A percentile compares a stretch with the other conserved stretches of the same genome.
These are phyloP conservation scores for Bombyx mori DNA, from an alignment of 1,140 invertebrate species.

Conservation along the genomic window ASM3026992v2 NC_085122.1:3334001-3334500, in stretches of 20 bases:
- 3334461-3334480: constrained; percentile 42
- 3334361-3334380: too few relatives aligned
- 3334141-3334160: constrained; percentile 23
- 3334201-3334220: constrained; percentile 25
- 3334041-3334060: neutral
- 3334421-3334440: too few relatives aligned
- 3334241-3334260: too few relatives aligned
- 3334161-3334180: constrained; percentile 30
- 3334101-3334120: constrained; percentile 25
- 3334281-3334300: too few relatives aligned
- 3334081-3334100: constrained; percentile 23
- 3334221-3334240: constrained; percentile 16
- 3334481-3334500: constrained; percentile 17
- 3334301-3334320: too few relatives aligned
- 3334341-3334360: too few relatives aligned
- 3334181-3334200: constrained; percentile 39
- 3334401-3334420: neutral
- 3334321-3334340: too few relatives aligned
- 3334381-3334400: neutral
- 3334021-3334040: constrained; percentile 21
- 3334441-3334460: constrained; percentile 34
- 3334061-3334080: too few relatives aligned
- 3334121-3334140: constrained; percentile 49
- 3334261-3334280: too few relatives aligned
- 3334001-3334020: neutral